Base-by-base conservation (phyloP, 2,888 invertebrate species). In the Cryptosula pallasiana region DNA sequence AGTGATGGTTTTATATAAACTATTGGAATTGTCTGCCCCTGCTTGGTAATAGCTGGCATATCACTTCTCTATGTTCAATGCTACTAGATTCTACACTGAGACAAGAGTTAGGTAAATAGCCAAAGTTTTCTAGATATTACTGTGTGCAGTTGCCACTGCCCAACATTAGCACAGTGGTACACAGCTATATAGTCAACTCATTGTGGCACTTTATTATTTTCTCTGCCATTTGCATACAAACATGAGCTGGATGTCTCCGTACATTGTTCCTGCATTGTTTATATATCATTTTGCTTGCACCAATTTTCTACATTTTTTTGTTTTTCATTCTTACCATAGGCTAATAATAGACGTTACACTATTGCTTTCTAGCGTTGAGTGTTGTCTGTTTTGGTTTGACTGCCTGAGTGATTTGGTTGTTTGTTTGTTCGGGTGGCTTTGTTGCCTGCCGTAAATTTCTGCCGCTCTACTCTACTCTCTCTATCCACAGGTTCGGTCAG, bases 401-500 rank as follows among this genome's bases (percentile, higher is more conserved):
- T 45, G 45, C 45, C 20, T 20, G 45, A 5, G n/a, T n/a, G n/a
- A n/a, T n/a, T n/a, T n/a, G n/a, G n/a, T n/a, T n/a, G n/a, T n/a
- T n/a, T n/a, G n/a, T n/a, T n/a, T n/a, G n/a, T n/a, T n/a, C n/a
- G n/a, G n/a, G n/a, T n/a, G n/a, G n/a, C n/a, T n/a, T n/a, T n/a
- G n/a, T n/a, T n/a, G n/a, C n/a, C n/a, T n/a, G n/a, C n/a, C n/a
- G n/a, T n/a, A n/a, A n/a, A n/a, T n/a, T n/a, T n/a, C n/a, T n/a
- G n/a, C n/a, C n/a, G n/a, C n/a, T n/a, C n/a, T n/a, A n/a, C n/a
- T n/a, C n/a, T n/a, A n/a, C 20, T 13, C 20, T 9, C 58, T 13
- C 5, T 69, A 3, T 36, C 23, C 29, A 29, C 70, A 70, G 70
- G 85, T 45, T 83, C 97, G 1, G 97, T 97, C 16, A 96, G 95